Evolutionary conservation across 2,888 invertebrate genomes (phyloP).

Genomic region (Smittia aterrima): DNA sequence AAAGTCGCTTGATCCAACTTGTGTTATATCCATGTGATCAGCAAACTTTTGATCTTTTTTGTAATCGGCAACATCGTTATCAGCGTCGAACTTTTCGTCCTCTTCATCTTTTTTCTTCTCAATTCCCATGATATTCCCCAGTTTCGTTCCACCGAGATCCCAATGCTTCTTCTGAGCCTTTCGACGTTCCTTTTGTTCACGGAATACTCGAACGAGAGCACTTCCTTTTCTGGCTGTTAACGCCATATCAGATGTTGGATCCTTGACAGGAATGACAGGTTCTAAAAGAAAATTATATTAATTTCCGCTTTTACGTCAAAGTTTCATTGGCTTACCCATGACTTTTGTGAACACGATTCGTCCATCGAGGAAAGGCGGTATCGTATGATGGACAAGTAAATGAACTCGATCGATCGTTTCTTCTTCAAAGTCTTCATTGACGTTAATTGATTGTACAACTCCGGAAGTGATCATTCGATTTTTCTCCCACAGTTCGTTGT

Average conservation of each 20-base stretch:
- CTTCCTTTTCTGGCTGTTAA: constrained; percentile 92
- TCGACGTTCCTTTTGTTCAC: constrained; percentile 95
- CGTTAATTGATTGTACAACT: constrained; percentile 84
- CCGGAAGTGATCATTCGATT: constrained; percentile 96
- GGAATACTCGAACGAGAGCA: constrained; percentile 79
- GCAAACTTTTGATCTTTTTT: constrained; percentile 96
- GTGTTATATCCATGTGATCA: constrained; percentile 76
- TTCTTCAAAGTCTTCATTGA: constrained; percentile 93
- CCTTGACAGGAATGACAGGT: constrained; percentile 93
- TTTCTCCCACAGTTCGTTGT: constrained; percentile 98
- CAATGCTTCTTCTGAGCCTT: constrained; percentile 98
- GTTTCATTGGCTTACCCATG: constrained; percentile 30
- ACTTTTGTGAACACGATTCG: constrained; percentile 97
- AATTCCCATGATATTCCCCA: constrained; percentile 92
- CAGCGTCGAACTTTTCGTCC: constrained; percentile 63
- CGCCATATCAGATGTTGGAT: constrained; percentile 98
- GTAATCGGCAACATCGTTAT: constrained; percentile 76
- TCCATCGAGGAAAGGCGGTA: constrained; percentile 98
- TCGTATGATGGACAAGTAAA: constrained; percentile 93
- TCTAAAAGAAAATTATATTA: constrained; percentile 65
- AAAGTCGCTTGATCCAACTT: constrained; percentile 73
- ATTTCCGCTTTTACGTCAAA: background rate
- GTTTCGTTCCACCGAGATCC: constrained; percentile 92
- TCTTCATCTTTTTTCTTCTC: constrained; percentile 76
- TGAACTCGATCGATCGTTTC: constrained; percentile 94